Evolutionary conservation across 2,113 vertebrate genomes (phyloP).

Genomic region (Leptocoma aspasia): DNA sequence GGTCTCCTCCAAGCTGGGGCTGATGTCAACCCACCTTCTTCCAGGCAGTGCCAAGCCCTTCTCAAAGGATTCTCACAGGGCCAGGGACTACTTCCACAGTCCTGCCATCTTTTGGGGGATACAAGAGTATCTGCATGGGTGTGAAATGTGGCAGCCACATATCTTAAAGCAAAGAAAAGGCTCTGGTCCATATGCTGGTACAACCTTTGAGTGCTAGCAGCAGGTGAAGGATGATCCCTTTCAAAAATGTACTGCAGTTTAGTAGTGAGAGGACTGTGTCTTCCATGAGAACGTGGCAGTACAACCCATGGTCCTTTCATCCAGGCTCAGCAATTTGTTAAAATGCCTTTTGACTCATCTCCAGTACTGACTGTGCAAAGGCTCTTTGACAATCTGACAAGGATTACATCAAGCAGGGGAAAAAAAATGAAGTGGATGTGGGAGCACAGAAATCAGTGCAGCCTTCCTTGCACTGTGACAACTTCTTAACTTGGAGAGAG

Average conservation of each 20-base stretch:
- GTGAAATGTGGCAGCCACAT: background rate
- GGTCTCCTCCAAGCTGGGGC: background rate
- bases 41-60: background rate
- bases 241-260: background rate
- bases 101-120: background rate
- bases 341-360: background rate
- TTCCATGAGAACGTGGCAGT: background rate
- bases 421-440: background rate
- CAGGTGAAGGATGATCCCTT: background rate
- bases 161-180: background rate
- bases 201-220: background rate
- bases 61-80: background rate
- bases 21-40: background rate
- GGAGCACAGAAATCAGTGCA: background rate
- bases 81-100: background rate
- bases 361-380: background rate
- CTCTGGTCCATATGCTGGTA: background rate
- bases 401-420: background rate
- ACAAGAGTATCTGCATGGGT: fast-evolving
- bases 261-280: background rate
- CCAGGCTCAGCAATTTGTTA: background rate
- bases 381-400: background rate
- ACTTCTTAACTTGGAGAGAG: constrained; percentile 23
- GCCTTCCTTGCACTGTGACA: background rate
- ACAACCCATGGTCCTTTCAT: background rate